Percentiles rank a stretch among this genome's conserved stretches.
phyloP scores from a whole-genome alignment of 2,888 invertebrate genomes.

The Cosmopolites sordidus region DNA sequence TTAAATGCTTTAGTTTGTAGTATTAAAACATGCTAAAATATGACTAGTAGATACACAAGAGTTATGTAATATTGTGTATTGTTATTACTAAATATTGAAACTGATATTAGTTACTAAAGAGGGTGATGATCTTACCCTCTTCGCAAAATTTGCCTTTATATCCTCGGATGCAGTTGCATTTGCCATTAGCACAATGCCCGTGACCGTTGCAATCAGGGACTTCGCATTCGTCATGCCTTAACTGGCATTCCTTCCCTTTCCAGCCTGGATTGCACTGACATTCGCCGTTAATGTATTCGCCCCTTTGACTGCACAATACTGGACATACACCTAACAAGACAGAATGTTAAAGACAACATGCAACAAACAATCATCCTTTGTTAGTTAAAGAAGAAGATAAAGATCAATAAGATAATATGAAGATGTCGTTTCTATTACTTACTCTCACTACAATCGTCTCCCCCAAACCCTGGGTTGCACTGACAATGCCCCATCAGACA shows the following conservation, averaged over 20 bases:
- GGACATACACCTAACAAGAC: conserved; percentile 78
- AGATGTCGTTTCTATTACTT: conserved; percentile 46
- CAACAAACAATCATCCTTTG: background rate
- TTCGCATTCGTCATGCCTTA: conserved; percentile 94
- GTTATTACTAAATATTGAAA: too few relatives aligned
- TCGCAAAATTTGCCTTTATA: conserved; percentile 94
- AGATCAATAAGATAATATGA: too few relatives aligned
- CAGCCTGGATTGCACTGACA: conserved; percentile 97
- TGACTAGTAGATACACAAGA: too few relatives aligned
- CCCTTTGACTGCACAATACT: conserved; percentile 92
- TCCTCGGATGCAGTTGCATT: conserved; percentile 89
- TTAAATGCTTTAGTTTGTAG: too few relatives aligned
- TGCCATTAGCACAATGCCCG: conserved; percentile 92
- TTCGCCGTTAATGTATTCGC: conserved; percentile 93
- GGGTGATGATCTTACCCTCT: conserved; percentile 59
- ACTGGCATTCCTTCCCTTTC: conserved; percentile 96
- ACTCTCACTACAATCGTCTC: conserved; percentile 96
- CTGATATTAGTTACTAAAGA: background rate
- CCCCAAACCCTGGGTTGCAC: conserved; percentile 94
- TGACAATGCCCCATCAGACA: conserved; percentile 93
- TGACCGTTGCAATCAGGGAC: conserved; percentile 94
- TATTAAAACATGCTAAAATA: too few relatives aligned
- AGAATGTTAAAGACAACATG: background rate
- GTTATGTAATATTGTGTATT: too few relatives aligned
- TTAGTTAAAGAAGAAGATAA: too few relatives aligned